A percentile compares a stretch with the other conserved stretches of the same genome.
phyloP scores from a whole-genome alignment of 2,113 vertebrate species.

The Piaya cayana region DNA sequence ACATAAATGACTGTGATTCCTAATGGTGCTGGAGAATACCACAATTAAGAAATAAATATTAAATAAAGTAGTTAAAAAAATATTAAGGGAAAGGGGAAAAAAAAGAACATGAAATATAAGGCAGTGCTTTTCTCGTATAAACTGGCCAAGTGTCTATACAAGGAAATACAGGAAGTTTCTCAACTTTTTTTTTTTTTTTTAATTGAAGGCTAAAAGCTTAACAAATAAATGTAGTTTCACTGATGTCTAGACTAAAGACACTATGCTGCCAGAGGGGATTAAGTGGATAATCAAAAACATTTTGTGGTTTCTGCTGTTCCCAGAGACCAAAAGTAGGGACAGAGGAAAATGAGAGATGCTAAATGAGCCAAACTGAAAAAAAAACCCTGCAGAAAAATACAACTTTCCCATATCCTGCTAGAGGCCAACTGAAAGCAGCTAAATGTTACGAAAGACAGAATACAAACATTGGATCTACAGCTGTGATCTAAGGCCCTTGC shows the following conservation, averaged over 20 bases:
- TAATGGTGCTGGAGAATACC: not conserved
- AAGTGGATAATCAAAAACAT: slow-evolving; percentile 45
- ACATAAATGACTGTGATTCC: too few species aligned
- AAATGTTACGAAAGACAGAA: not conserved
- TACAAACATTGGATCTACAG: not conserved
- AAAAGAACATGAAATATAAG: not conserved
- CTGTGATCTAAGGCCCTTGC: not conserved
- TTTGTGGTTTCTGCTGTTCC: slow-evolving; percentile 46
- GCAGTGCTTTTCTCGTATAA: not conserved
- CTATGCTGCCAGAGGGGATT: not conserved
- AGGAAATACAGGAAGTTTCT: not conserved
- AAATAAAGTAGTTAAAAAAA: not conserved
- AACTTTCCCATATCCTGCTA: not conserved
- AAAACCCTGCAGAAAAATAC: not conserved
- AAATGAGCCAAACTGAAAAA: not conserved
- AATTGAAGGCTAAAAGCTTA: slow-evolving; percentile 12
- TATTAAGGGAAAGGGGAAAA: not conserved
- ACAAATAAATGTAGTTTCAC: slow-evolving; percentile 23
- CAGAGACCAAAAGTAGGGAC: slow-evolving; percentile 16
- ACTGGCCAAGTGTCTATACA: not conserved
- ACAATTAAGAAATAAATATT: not conserved
- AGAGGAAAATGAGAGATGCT: not conserved
- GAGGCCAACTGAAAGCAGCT: not conserved
- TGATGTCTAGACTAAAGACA: slow-evolving; percentile 44
- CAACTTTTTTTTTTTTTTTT: not conserved